A percentile compares a stretch with the other conserved stretches of the same genome.
Conservation (phyloP, 2,797 vertebrate genomes). For the Atherinosoma microstoma region DNA sequence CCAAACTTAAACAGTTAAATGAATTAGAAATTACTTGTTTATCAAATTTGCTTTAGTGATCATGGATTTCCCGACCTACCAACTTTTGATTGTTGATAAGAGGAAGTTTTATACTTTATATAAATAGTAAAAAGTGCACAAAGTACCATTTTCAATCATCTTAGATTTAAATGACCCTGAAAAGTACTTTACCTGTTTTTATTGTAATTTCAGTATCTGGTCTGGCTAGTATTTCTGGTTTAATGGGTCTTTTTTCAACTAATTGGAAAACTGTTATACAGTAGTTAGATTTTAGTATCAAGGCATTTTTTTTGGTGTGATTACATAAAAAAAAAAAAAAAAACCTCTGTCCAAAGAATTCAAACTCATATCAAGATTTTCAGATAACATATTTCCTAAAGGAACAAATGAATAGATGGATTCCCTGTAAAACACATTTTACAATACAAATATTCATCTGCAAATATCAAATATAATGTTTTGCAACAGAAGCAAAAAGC, state of each 20-base stretch:
- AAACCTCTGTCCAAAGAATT: too few relatives aligned
- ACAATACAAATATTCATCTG: not conserved
- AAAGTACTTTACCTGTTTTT: not conserved
- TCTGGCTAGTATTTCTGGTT: too few relatives aligned
- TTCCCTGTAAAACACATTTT: not conserved
- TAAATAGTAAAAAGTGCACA: too few relatives aligned
- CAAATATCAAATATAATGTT: not conserved
- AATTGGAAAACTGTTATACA: too few relatives aligned
- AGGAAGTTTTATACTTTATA: too few relatives aligned
- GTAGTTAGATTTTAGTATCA: too few relatives aligned
- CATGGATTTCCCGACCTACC: not conserved
- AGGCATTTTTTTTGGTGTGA: too few relatives aligned
- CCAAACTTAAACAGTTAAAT: not conserved
- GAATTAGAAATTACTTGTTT: not conserved
- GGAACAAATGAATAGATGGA: too few relatives aligned
- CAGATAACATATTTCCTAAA: too few relatives aligned
- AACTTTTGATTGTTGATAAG: not conserved
- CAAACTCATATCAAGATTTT: too few relatives aligned
- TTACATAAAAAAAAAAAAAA: too few relatives aligned
- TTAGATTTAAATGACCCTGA: not conserved
- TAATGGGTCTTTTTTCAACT: too few relatives aligned
- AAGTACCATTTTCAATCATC: not conserved
- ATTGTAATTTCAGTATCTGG: not conserved
- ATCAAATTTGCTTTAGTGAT: not conserved
- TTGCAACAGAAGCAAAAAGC: not conserved